Evolutionary conservation across 2,113 vertebrate species (phyloP).

Genomic region (Grantiella picta): DNA sequence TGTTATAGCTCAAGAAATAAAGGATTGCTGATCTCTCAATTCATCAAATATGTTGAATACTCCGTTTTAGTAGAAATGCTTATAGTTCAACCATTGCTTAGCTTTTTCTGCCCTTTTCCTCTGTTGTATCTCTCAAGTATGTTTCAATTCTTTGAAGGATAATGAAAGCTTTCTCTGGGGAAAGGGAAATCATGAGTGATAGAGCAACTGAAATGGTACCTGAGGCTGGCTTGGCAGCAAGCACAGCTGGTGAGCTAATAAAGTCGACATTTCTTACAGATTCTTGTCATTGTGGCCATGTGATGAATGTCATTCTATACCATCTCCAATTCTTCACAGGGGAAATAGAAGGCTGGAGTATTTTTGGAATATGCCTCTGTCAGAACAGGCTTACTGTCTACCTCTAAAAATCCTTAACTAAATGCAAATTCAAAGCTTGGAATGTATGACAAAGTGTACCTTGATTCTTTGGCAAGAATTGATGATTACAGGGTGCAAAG

Average conservation of each 20-base stretch:
- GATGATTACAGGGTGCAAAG: not conserved
- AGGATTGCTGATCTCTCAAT: not conserved
- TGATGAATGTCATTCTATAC: not conserved
- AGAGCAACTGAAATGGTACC: not conserved
- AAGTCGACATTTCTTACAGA: not conserved
- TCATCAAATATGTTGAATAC: not conserved
- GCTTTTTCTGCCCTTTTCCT: not conserved
- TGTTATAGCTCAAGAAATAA: not conserved
- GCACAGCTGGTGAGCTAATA: not conserved
- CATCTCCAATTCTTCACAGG: not conserved
- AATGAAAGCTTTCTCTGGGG: not conserved
- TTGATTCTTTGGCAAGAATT: not conserved
- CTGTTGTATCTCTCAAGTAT: not conserved
- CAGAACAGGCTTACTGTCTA: not conserved
- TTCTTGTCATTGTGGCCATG: not conserved
- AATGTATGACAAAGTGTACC: not conserved
- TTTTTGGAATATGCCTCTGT: not conserved
- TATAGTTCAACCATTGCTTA: not conserved
- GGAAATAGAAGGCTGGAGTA: not conserved
- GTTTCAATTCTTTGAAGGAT: constrained; percentile 2
- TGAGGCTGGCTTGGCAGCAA: not conserved
- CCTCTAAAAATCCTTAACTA: not conserved
- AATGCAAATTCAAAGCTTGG: not conserved
- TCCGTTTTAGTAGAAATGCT: not conserved
- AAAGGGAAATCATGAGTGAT: not conserved